Percentiles rank a stretch among this genome's conserved stretches.
Evolutionary conservation across 2,888 invertebrate species (phyloP).

Genomic region (Ganaspis brasiliensis): DNA sequence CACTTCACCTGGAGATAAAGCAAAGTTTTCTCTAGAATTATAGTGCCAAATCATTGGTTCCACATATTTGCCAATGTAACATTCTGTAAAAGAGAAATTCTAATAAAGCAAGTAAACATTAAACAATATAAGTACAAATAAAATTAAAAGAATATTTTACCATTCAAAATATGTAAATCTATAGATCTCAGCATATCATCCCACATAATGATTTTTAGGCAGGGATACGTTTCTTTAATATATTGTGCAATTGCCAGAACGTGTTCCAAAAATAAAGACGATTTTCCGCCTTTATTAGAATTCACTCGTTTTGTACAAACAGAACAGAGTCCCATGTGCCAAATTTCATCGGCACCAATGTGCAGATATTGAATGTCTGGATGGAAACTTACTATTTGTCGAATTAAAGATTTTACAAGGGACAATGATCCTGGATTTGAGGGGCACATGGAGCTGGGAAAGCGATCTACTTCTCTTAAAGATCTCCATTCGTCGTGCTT

Average conservation of each 20-base stretch:
- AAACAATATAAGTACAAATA: neutral
- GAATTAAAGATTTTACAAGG: constrained; percentile 86
- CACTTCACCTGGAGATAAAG: constrained; percentile 77
- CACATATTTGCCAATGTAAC: constrained; percentile 83
- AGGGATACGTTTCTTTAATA: constrained; percentile 84
- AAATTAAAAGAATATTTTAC: constrained; percentile 74
- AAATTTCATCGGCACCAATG: constrained; percentile 93
- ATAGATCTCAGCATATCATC: constrained; percentile 92
- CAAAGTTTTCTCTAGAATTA: constrained; percentile 83
- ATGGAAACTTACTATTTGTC: constrained; percentile 87
- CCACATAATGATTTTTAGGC: constrained; percentile 89
- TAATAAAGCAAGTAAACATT: neutral
- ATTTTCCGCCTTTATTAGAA: constrained; percentile 81
- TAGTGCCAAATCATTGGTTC: constrained; percentile 89
- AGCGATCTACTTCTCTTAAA: constrained; percentile 85
- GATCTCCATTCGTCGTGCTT: constrained; percentile 86
- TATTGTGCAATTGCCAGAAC: constrained; percentile 84
- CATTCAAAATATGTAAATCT: constrained; percentile 82
- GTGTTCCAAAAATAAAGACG: constrained; percentile 86
- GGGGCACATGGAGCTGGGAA: constrained; percentile 89
- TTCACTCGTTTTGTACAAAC: constrained; percentile 82
- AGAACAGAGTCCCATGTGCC: constrained; percentile 86
- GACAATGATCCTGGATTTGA: constrained; percentile 84
- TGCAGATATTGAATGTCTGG: constrained; percentile 86
- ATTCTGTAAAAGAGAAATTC: constrained; percentile 81